Evolutionary conservation across 2,888 invertebrate genomes (phyloP).

Genomic region (Argyresthia albistria): DNA sequence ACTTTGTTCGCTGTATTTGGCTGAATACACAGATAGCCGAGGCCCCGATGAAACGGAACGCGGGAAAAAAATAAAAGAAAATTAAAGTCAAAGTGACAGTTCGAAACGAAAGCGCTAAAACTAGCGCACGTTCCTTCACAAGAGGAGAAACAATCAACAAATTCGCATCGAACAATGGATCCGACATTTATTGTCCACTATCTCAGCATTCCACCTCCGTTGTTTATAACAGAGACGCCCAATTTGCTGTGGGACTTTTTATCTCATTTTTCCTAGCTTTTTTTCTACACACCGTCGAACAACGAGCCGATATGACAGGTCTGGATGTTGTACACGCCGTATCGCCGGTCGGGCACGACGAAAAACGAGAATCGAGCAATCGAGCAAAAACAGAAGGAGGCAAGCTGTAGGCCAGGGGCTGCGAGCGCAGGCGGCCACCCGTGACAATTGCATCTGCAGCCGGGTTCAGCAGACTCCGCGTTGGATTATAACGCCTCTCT

Average conservation of each 20-base stretch:
- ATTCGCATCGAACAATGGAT: conserved; percentile 56
- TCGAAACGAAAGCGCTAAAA: conserved; percentile 42
- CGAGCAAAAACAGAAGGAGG: conserved; percentile 59
- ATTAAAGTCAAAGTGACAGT: conserved; percentile 41
- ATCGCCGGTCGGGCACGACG: conserved; percentile 44
- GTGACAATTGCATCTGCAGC: conserved; percentile 57
- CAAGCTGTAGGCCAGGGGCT: background rate
- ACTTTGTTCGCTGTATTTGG: conserved; percentile 4
- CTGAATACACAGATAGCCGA: conserved; percentile 18
- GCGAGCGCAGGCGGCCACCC: conserved; percentile 1
- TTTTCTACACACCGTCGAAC: conserved; percentile 42
- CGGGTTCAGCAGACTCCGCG: conserved; percentile 47
- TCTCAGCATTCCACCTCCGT: conserved; percentile 66
- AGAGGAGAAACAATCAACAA: conserved; percentile 60
- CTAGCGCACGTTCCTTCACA: conserved; percentile 26
- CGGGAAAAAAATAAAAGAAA: conserved; percentile 11
- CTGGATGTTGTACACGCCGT: conserved; percentile 42
- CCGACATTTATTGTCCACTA: conserved; percentile 68
- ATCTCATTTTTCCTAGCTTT: conserved; percentile 47
- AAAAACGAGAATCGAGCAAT: conserved; percentile 66
- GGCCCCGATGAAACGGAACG: conserved; percentile 29
- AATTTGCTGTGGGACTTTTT: conserved; percentile 68
- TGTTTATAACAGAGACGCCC: conserved; percentile 69
- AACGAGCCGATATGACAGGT: conserved; percentile 68
- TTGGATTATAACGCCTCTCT: conserved; percentile 56